Evolutionary conservation across 2,888 invertebrate genomes (phyloP).

Genomic region (Drosophila ustulata): DNA sequence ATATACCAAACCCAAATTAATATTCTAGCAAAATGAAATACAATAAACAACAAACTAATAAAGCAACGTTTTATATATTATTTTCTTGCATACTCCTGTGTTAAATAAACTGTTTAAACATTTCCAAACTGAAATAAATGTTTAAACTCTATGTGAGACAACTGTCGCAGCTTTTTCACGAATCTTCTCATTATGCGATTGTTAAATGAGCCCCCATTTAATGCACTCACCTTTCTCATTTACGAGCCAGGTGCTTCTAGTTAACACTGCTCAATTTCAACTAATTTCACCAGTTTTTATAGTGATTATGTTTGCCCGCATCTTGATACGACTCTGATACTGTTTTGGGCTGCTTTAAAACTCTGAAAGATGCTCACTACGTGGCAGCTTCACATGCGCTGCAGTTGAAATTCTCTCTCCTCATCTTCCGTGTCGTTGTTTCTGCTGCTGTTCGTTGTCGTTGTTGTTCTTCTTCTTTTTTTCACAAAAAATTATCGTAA

Average conservation of each 20-base stretch:
- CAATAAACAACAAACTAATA: too few relatives aligned
- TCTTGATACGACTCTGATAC: not conserved
- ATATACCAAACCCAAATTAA: too few relatives aligned
- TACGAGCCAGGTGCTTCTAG: not conserved
- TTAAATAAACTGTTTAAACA: too few relatives aligned
- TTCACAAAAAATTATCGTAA: slow-evolving; percentile 79
- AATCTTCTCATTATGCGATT: not conserved
- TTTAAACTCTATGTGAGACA: too few relatives aligned
- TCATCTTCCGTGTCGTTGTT: not conserved
- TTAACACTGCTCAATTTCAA: slow-evolving; percentile 15
- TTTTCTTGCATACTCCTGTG: too few relatives aligned
- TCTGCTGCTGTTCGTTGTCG: not conserved
- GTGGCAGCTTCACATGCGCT: slow-evolving; percentile 41
- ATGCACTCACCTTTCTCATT: not conserved
- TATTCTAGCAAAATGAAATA: too few relatives aligned
- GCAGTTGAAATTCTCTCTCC: slow-evolving; percentile 32
- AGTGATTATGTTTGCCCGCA: slow-evolving; percentile 20
- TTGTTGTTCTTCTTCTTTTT: slow-evolving; percentile 35
- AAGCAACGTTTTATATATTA: too few relatives aligned
- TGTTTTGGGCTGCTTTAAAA: slow-evolving; percentile 27
- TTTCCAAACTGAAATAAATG: too few relatives aligned
- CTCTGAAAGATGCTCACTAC: slow-evolving; percentile 20
- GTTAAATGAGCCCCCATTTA: not conserved
- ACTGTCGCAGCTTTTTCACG: not conserved
- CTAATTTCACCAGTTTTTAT: slow-evolving; percentile 28